Conservation (phyloP, 2,113 vertebrate species). For the Arenaria interpres region DNA sequence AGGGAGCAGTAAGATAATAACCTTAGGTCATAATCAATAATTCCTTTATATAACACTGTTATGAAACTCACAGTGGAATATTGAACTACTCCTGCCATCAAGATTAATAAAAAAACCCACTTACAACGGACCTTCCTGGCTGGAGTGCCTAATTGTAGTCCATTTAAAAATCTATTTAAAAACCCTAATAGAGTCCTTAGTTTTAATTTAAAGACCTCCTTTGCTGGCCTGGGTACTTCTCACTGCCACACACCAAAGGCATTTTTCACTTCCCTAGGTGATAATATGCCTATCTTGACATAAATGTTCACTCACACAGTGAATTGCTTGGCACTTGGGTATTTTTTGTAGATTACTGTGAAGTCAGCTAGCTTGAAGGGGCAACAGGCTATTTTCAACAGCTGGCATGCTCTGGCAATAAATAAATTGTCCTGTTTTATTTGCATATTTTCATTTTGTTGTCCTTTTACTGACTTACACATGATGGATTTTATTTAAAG, state of each 20-base stretch:
- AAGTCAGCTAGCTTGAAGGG: conserved; percentile 16
- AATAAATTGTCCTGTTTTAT: conserved; percentile 24
- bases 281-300: not conserved
- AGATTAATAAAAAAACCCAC: not conserved
- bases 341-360: not conserved
- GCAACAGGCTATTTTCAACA: conserved; percentile 22
- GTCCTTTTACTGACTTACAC: not conserved
- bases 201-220: conserved; percentile 13
- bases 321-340: not conserved
- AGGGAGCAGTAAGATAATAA: not conserved
- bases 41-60: not conserved
- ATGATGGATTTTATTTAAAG: conserved; percentile 2
- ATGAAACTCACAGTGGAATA: not conserved
- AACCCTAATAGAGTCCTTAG: not conserved
- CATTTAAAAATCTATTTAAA: conserved; percentile 12
- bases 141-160: not conserved
- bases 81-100: not conserved
- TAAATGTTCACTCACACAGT: not conserved
- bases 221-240: not conserved
- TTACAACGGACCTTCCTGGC: not conserved
- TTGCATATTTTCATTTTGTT: conserved; percentile 33
- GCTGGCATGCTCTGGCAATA: not conserved
- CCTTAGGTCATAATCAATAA: not conserved
- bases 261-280: not conserved
- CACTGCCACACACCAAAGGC: not conserved